Conservation (phyloP, 2,888 invertebrate species). For the Torymus texanus region DNA sequence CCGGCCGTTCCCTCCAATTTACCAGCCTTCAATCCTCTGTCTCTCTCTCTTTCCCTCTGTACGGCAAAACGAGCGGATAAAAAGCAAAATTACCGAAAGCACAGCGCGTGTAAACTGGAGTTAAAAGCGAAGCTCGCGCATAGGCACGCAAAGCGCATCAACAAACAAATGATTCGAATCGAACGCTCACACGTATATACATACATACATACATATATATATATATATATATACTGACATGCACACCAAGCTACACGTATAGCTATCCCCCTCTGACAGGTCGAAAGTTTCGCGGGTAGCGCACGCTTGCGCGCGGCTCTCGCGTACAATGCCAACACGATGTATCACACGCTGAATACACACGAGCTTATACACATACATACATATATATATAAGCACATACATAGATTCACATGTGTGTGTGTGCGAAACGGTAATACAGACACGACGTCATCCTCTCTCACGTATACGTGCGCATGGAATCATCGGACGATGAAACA, state of each 20-base stretch:
- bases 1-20: background rate
- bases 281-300: slow-evolving; percentile 5
- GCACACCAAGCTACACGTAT: background rate
- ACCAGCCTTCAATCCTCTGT: background rate
- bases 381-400: too few relatives aligned
- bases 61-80: background rate
- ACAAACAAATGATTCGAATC: slow-evolving; percentile 48
- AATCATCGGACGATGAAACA: slow-evolving; percentile 72
- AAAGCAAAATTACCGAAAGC: slow-evolving; percentile 35
- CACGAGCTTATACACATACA: background rate
- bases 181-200: background rate
- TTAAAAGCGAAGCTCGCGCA: background rate
- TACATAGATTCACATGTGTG: too few relatives aligned
- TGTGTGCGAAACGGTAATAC: too few relatives aligned
- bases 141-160: background rate
- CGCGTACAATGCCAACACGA: slow-evolving; percentile 64
- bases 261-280: background rate
- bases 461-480: slow-evolving; percentile 32
- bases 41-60: too few relatives aligned
- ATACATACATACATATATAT: too few relatives aligned
- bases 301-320: too few relatives aligned
- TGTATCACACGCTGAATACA: slow-evolving; percentile 64
- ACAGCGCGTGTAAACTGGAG: background rate
- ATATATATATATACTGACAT: too few relatives aligned
- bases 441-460: slow-evolving; percentile 17